Conservation (phyloP, 2,888 invertebrate genomes). For the Scaptomyza flava region DNA sequence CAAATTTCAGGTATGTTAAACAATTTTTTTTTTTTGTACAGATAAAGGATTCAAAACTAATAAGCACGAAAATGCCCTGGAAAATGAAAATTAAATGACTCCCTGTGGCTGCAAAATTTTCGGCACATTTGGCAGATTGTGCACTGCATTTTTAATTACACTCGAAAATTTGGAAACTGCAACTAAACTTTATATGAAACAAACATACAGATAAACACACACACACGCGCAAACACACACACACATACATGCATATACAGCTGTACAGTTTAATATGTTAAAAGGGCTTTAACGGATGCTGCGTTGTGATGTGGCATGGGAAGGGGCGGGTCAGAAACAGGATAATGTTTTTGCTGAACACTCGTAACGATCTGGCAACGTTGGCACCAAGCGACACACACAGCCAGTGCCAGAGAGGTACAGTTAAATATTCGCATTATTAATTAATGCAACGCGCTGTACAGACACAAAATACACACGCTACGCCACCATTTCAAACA, state of each 20-base stretch:
- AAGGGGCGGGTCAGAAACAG: too few species aligned
- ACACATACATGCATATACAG: background rate
- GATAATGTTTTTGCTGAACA: constrained; percentile 25
- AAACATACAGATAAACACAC: constrained; percentile 14
- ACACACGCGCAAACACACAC: constrained; percentile 19
- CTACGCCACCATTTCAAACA: background rate
- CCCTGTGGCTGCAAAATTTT: constrained; percentile 44
- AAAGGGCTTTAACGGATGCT: background rate
- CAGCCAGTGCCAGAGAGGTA: constrained; percentile 4
- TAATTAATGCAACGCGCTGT: constrained; percentile 71
- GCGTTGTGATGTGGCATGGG: background rate
- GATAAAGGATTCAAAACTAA: constrained; percentile 34
- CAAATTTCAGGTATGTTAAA: background rate
- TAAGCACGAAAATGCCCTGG: constrained; percentile 24
- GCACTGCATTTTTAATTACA: constrained; percentile 73
- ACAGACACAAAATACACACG: constrained; percentile 20
- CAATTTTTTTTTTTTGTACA: background rate
- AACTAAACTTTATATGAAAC: constrained; percentile 69
- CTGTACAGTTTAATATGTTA: constrained; percentile 1
- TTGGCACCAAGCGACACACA: constrained; percentile 5
- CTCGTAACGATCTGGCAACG: constrained; percentile 30
- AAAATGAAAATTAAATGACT: constrained; percentile 17
- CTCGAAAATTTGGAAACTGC: constrained; percentile 65
- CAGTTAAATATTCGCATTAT: constrained; percentile 64
- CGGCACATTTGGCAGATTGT: constrained; percentile 61